phyloP scores from a whole-genome alignment of 2,888 invertebrate genomes.

The Ceratothoa steindachneri region DNA sequence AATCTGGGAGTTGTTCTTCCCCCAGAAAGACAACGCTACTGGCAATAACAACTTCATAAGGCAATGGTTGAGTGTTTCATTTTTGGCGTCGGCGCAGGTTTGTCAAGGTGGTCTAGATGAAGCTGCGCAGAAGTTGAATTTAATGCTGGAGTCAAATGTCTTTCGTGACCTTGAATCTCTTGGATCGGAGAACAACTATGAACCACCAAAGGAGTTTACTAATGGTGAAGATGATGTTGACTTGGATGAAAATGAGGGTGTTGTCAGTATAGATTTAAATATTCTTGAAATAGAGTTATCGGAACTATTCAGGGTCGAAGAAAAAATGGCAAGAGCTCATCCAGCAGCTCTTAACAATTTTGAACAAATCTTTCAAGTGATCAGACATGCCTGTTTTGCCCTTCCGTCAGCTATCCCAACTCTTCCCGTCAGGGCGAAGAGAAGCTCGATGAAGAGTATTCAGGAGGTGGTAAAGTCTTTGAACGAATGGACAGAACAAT shows the following conservation, averaged over 20 bases:
- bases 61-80: background rate
- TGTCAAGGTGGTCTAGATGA: background rate
- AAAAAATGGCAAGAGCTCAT: too few relatives aligned
- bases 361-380: background rate
- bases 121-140: background rate
- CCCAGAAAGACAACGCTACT: too few relatives aligned
- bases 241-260: background rate
- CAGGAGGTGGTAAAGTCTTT: background rate
- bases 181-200: too few relatives aligned
- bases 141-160: background rate
- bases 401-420: background rate
- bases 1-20: too few relatives aligned
- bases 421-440: background rate
- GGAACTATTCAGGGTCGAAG: background rate
- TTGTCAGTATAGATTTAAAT: background rate
- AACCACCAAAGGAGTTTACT: background rate
- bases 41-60: background rate
- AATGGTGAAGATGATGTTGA: background rate
- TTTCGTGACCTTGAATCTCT: too few relatives aligned
- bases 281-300: background rate
- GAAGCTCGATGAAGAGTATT: background rate
- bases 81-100: background rate
- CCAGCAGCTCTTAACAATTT: background rate
- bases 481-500: background rate
- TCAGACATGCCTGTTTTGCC: background rate